These are phyloP conservation scores for Rhyacichthys aspro DNA, from an alignment of 2,797 vertebrate genomes.

Conservation along the genomic window DNA sequence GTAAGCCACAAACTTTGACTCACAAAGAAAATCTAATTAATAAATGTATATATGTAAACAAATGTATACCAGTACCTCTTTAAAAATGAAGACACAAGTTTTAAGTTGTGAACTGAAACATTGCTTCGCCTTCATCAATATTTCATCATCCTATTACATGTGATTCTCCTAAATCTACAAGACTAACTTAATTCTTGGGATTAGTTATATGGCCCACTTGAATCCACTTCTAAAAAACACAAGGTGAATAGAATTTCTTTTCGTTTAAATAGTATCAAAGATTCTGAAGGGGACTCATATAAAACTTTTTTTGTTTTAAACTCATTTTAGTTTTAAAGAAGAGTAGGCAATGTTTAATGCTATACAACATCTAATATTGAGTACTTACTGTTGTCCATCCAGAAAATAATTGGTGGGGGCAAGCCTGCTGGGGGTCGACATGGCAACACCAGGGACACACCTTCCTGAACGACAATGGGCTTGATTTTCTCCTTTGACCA, in stretches of 20 bases:
- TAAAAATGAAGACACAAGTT: not conserved
- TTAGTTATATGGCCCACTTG: slow-evolving; percentile 4
- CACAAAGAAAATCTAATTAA: not conserved
- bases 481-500: slow-evolving; percentile 97
- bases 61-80: not conserved
- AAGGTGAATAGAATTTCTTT: not conserved
- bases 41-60: not conserved
- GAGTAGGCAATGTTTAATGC: not conserved
- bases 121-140: not conserved
- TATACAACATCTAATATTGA: not conserved
- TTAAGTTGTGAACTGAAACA: not conserved
- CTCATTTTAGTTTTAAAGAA: not conserved
- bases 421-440: slow-evolving; percentile 93
- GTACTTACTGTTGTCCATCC: slow-evolving; percentile 99
- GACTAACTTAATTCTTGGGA: not conserved
- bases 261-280: too few species aligned
- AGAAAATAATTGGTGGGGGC: slow-evolving; percentile 95
- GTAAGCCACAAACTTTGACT: too few species aligned
- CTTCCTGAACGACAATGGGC: slow-evolving; percentile 85
- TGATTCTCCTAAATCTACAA: slow-evolving; percentile 1
- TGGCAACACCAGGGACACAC: slow-evolving; percentile 86
- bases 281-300: too few species aligned
- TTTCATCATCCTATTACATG: slow-evolving; percentile 2
- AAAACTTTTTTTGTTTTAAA: too few species aligned
- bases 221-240: not conserved